Conservation (phyloP, 2,888 invertebrate genomes). For the Brachynemurus nebulosus region DNA sequence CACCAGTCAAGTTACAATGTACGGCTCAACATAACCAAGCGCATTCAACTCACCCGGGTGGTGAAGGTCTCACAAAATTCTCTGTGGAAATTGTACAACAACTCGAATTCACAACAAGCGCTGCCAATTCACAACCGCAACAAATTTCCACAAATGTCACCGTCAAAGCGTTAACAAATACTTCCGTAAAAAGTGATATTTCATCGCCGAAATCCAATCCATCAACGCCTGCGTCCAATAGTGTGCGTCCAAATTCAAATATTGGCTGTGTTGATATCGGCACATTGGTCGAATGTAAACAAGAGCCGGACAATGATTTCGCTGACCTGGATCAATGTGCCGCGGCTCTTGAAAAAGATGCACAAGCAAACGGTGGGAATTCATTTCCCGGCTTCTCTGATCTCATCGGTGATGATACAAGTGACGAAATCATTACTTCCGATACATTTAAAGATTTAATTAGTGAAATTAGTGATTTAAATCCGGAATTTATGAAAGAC, state of each 20-base stretch:
- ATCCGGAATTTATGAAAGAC: constrained; percentile 71
- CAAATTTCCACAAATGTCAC: constrained; percentile 88
- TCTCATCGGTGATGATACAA: constrained; percentile 71
- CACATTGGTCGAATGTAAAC: constrained; percentile 59
- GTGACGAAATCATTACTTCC: constrained; percentile 59
- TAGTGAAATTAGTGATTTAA: constrained; percentile 70
- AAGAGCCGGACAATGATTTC: constrained; percentile 67
- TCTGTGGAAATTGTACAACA: constrained; percentile 89
- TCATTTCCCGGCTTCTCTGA: constrained; percentile 68
- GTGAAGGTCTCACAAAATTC: constrained; percentile 49
- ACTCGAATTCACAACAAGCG: constrained; percentile 76
- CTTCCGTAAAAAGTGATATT: constrained; percentile 46
- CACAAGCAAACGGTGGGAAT: constrained; percentile 51
- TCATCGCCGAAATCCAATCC: constrained; percentile 31
- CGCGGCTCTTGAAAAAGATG: constrained; percentile 74
- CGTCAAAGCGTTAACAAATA: constrained; percentile 65
- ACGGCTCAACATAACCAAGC: constrained; percentile 37
- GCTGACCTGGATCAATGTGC: constrained; percentile 76
- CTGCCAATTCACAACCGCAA: constrained; percentile 75
- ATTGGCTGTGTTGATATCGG: constrained; percentile 39
- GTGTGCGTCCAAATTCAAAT: constrained; percentile 27
- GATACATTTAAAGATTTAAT: constrained; percentile 76
- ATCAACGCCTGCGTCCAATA: constrained; percentile 15
- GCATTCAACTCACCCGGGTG: constrained; percentile 34
- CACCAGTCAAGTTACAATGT: constrained; percentile 59